Evolutionary conservation across 2,888 invertebrate genomes (phyloP).

Genomic region (Thymelicus sylvestris): DNA sequence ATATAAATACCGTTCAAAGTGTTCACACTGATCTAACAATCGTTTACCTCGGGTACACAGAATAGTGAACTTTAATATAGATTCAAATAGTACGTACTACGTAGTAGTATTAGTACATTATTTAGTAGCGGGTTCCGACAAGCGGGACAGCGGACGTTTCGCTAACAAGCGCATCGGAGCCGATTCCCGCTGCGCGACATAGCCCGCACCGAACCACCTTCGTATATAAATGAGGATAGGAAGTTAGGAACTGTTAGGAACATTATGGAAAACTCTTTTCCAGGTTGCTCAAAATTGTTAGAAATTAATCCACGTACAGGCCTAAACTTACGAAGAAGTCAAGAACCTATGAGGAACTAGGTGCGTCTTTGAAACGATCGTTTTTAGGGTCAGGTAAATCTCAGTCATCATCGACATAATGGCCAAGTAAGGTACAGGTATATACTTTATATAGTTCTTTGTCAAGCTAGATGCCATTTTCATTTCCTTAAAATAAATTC

Average conservation of each 20-base stretch:
- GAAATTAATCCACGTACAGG: too few relatives aligned
- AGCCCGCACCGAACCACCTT: not conserved
- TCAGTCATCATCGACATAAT: too few relatives aligned
- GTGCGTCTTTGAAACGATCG: too few relatives aligned
- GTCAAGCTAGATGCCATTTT: too few relatives aligned
- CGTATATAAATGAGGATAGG: not conserved
- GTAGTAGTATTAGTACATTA: not conserved
- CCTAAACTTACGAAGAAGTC: too few relatives aligned
- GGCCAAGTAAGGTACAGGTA: too few relatives aligned
- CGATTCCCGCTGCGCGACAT: constrained; percentile 14
- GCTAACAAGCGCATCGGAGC: constrained; percentile 21
- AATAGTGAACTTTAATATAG: not conserved
- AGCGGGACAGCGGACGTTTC: constrained; percentile 14
- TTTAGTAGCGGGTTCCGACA: constrained; percentile 19
- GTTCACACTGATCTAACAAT: not conserved
- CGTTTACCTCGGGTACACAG: not conserved
- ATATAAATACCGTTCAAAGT: too few relatives aligned
- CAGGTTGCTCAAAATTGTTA: too few relatives aligned
- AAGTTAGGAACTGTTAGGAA: not conserved
- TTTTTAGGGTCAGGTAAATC: too few relatives aligned
- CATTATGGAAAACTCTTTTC: not conserved
- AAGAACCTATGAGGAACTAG: too few relatives aligned
- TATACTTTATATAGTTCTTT: too few relatives aligned
- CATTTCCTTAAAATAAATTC: too few relatives aligned
- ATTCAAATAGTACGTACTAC: not conserved